A percentile compares a stretch with the other conserved stretches of the same genome.
Evolutionary conservation across 37 sponge, comb jelly and placozoan species (phyloP).

Genomic region (Lycopodina hypogea): DNA sequence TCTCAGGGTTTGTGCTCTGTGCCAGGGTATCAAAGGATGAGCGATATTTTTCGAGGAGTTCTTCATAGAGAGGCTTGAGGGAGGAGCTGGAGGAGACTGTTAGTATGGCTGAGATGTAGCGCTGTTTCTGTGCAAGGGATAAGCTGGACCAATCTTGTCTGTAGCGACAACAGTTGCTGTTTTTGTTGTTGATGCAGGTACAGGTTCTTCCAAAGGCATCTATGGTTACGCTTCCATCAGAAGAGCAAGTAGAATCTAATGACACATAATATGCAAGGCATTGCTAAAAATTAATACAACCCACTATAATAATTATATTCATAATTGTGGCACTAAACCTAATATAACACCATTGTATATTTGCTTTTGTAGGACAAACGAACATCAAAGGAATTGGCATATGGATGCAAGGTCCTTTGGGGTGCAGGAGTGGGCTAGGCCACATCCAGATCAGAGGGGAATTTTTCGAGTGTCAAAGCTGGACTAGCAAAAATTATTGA

Average conservation of each 20-base stretch:
- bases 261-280: no score
- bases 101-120: constrained; percentile 60
- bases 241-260: neutral
- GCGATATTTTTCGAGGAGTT: constrained; percentile 34
- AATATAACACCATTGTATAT: no score
- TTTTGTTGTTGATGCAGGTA: constrained; percentile 23
- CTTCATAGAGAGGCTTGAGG: constrained; percentile 47
- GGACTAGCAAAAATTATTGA: no score
- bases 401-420: no score
- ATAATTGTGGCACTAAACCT: no score
- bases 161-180: constrained; percentile 42
- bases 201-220: constrained; percentile 54
- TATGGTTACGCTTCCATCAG: constrained; percentile 8
- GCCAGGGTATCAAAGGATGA: constrained; percentile 20
- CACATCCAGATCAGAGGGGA: no score
- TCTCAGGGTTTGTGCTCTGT: constrained; percentile 5
- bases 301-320: neutral
- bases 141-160: constrained; percentile 59
- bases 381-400: no score
- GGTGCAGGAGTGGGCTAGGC: no score
- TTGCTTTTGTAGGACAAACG: no score
- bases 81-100: constrained; percentile 33
- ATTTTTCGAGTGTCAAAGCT: no score
- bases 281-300: no score
- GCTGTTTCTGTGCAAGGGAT: constrained; percentile 9